Evolutionary conservation across 53 echinoderm and acorn worm species (phyloP).

Genomic region (Zoroaster sp.): DNA sequence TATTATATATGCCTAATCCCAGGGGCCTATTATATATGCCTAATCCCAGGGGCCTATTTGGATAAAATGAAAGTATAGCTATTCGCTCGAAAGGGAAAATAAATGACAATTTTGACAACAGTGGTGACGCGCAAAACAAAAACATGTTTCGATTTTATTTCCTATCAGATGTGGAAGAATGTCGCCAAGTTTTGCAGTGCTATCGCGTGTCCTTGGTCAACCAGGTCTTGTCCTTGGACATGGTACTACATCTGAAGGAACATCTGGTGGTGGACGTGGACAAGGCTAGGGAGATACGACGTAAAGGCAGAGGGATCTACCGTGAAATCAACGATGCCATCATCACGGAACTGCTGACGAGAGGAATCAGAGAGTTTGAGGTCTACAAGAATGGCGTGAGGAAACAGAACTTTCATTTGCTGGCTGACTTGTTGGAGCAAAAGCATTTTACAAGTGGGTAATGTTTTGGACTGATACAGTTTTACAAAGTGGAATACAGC

Average conservation of each 20-base stretch:
- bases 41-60: too few relatives aligned
- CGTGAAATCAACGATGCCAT: slow-evolving; percentile 75
- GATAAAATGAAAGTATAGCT: too few relatives aligned
- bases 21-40: too few relatives aligned
- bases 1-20: too few relatives aligned
- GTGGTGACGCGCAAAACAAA: too few relatives aligned
- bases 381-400: slow-evolving; percentile 75
- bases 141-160: too few relatives aligned
- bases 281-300: slow-evolving; percentile 72
- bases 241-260: slow-evolving; percentile 77
- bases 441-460: slow-evolving; percentile 91
- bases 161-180: slow-evolving; percentile 82
- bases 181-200: slow-evolving; percentile 67
- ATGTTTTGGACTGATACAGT: too few relatives aligned
- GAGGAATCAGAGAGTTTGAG: slow-evolving; percentile 86
- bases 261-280: slow-evolving; percentile 81
- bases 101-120: too few relatives aligned
- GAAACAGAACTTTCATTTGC: slow-evolving; percentile 74
- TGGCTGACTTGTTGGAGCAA: slow-evolving; percentile 90
- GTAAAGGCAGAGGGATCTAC: slow-evolving; percentile 67
- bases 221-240: slow-evolving; percentile 78
- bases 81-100: too few relatives aligned
- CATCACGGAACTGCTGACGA: slow-evolving; percentile 71
- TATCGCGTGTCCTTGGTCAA: slow-evolving; percentile 65
- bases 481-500: neutral